Base-by-base conservation (phyloP, 2,797 vertebrate species). In the Lophotriccus pileatus region DNA sequence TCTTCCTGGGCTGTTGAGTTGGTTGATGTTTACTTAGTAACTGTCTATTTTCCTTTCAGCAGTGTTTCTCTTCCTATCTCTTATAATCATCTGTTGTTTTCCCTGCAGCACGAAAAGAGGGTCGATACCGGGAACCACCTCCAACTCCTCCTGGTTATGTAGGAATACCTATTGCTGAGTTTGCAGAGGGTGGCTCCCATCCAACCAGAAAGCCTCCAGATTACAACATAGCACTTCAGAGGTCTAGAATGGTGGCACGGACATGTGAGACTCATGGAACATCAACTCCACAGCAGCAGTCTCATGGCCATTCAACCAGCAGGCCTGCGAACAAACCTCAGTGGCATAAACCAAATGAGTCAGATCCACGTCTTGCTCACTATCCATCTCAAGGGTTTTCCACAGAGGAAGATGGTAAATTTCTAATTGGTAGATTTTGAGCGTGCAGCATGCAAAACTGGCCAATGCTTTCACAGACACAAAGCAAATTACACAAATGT, bases 111-210 rank as follows among this genome's bases (percentile, higher is more conserved):
- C 98, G 99, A 46, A 99, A 99, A 98, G 99, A 99, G 59, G 98
- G 99, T 62, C 98, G 99, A 27, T 99, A 99, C 77, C 98, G 99
- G 6, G 99, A 99, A 64, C 99, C 99, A 8, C 99, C 99, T 27
- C 99, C 99, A 12, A 99, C 99, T 32, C 99, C 99, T 15, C 99
- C 99, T 0, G 99, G 99, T 96, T 99, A 99, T 95, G 98, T 99
- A 4, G 99, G 99, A 74, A 98, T 99, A 96, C 99, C 98, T 93
- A 99, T 99, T 96, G 97, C 99, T 0, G 99, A 99, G 96, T 98
- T 99, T 49, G 97, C 98, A 0, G 99, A 99, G 77, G 98, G 98
- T 34, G 98, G 98, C 87, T 87, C 96, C 47, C 98, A 98, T 94
- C 97, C 98, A 0, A 98, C 98, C 89, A 98, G 99, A 94, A 99